A percentile compares a stretch with the other conserved stretches of the same genome.
phyloP scores from a whole-genome alignment of 2,888 invertebrate genomes.

The Hydraecia micacea region DNA sequence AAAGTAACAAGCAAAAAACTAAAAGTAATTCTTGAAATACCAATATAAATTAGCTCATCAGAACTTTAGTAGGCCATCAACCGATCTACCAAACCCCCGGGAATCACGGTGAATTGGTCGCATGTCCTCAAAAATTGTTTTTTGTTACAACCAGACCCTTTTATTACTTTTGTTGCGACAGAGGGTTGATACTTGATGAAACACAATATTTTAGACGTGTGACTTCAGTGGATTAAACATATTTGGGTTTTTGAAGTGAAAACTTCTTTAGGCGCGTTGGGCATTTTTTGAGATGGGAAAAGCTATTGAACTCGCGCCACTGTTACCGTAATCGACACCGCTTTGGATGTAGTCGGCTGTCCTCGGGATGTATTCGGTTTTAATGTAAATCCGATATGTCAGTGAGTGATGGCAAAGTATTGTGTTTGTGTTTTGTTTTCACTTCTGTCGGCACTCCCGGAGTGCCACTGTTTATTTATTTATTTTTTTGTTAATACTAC shows the following conservation, averaged over 20 bases:
- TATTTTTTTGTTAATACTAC: too few relatives aligned
- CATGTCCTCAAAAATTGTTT: slow-evolving; percentile 37
- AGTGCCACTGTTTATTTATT: too few relatives aligned
- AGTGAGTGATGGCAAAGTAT: too few relatives aligned
- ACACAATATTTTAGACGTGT: not conserved
- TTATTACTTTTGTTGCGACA: slow-evolving; percentile 22
- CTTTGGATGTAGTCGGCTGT: too few relatives aligned
- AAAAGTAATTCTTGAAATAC: not conserved
- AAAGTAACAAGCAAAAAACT: not conserved
- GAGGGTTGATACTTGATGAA: not conserved
- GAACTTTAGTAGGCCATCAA: slow-evolving; percentile 15
- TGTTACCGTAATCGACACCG: too few relatives aligned
- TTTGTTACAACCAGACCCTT: slow-evolving; percentile 10
- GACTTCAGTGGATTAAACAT: not conserved
- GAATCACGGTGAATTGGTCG: slow-evolving; percentile 30
- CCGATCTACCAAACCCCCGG: slow-evolving; percentile 26
- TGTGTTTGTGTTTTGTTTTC: too few relatives aligned
- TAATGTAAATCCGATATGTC: too few relatives aligned
- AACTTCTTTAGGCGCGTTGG: too few relatives aligned
- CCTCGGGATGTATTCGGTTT: too few relatives aligned
- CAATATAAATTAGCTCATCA: slow-evolving; percentile 16
- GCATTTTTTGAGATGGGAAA: too few relatives aligned
- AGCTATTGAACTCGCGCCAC: too few relatives aligned
- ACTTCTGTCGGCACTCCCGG: too few relatives aligned
- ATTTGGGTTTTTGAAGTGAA: not conserved